Percentiles rank a stretch among this genome's conserved stretches.
Evolutionary conservation across 2,113 vertebrate species (phyloP).

Genomic region (Oryzias celebensis): DNA sequence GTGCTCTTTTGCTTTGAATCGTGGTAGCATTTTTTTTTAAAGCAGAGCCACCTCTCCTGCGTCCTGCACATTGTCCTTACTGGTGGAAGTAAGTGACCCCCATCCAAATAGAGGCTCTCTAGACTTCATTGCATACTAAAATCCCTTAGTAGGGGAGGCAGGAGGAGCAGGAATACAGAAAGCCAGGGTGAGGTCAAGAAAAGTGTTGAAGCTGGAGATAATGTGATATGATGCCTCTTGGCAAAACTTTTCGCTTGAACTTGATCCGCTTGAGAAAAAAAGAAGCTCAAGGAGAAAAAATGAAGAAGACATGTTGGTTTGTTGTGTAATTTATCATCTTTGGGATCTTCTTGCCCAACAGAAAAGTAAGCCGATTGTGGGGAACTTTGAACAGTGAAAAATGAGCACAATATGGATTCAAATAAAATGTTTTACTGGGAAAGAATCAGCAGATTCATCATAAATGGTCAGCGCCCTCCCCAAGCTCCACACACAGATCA

Average conservation of each 20-base stretch:
- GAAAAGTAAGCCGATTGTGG: too few species aligned
- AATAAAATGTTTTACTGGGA: too few species aligned
- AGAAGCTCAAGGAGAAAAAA: not conserved
- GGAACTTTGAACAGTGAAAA: not conserved
- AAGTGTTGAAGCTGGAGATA: slow-evolving; percentile 57
- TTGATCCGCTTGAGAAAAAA: slow-evolving; percentile 22
- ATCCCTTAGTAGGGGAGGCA: slow-evolving; percentile 32
- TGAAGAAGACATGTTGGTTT: too few species aligned
- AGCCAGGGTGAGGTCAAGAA: slow-evolving; percentile 19
- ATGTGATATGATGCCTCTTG: slow-evolving; percentile 49
- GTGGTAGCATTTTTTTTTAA: slow-evolving; percentile 29
- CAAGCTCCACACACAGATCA: not conserved
- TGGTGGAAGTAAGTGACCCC: slow-evolving; percentile 48
- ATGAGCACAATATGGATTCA: not conserved
- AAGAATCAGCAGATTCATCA: too few species aligned
- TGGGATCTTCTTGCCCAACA: too few species aligned
- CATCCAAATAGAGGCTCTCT: slow-evolving; percentile 59
- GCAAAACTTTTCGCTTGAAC: slow-evolving; percentile 36
- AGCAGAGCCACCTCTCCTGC: slow-evolving; percentile 25
- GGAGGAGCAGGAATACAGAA: slow-evolving; percentile 27
- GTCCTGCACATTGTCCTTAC: slow-evolving; percentile 37
- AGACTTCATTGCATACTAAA: slow-evolving; percentile 48
- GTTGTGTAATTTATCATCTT: too few species aligned
- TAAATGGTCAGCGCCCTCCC: too few species aligned
- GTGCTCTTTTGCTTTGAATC: slow-evolving; percentile 30